Percentiles rank a stretch among this genome's conserved stretches.
These are phyloP conservation scores for Dinomys branickii DNA, from an alignment of 2,113 vertebrate genomes.

Conservation along the genomic window DNA sequence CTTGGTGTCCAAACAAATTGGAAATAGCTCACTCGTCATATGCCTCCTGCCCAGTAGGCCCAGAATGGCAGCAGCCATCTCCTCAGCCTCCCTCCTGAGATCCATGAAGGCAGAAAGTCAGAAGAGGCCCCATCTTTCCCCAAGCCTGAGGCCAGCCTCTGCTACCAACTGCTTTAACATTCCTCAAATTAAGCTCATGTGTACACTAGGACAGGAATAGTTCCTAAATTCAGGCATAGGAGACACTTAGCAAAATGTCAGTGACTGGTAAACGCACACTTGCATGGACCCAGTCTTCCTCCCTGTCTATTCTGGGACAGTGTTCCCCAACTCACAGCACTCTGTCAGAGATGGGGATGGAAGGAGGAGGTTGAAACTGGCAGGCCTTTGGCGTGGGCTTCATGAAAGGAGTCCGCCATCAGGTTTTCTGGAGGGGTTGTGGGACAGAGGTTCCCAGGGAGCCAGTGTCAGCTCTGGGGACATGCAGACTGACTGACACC, in stretches of 20 bases:
- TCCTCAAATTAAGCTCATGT: background rate
- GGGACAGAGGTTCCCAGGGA: background rate
- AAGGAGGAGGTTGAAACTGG: background rate
- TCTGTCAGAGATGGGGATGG: background rate
- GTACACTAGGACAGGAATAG: background rate
- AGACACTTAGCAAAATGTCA: constrained; percentile 11
- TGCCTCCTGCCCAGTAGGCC: background rate
- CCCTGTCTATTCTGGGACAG: background rate
- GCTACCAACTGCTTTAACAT: background rate
- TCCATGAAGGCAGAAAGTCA: background rate
- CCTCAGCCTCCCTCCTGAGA: background rate
- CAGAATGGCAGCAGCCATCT: background rate
- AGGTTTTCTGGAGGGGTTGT: background rate
- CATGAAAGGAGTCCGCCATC: background rate
- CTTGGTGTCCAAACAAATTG: background rate
- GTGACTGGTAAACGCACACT: background rate
- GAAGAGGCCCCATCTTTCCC: background rate
- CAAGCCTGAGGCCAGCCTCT: background rate
- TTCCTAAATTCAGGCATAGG: constrained; percentile 21
- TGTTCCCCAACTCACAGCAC: background rate
- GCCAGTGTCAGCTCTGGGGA: constrained; percentile 20
- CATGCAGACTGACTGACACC: background rate
- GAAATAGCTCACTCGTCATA: background rate
- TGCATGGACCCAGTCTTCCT: background rate
- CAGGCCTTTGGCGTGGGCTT: background rate